phyloP scores from a whole-genome alignment of 1,140 invertebrate genomes.

The Monochamus saltuarius region DNA sequence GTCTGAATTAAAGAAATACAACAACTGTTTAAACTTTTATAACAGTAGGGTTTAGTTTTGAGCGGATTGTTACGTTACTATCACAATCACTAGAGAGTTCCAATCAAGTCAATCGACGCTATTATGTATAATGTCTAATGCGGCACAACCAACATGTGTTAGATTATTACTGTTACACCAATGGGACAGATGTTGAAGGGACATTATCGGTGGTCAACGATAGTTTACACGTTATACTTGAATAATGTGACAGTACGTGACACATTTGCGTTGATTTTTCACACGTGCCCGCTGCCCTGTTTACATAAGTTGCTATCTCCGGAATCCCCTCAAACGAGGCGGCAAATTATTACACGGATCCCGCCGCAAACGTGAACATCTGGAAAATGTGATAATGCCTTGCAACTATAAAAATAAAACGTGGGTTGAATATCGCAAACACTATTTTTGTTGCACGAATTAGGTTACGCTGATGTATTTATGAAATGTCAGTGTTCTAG shows the following conservation, averaged over 20 bases:
- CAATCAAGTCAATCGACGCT: not conserved
- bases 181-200: slow-evolving; percentile 12
- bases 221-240: slow-evolving; percentile 5
- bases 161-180: slow-evolving; percentile 1
- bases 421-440: too few species aligned
- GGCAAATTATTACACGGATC: slow-evolving; percentile 17
- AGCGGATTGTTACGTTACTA: too few species aligned
- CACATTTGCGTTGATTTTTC: slow-evolving; percentile 47
- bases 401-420: too few species aligned
- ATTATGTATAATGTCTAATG: slow-evolving; percentile 6
- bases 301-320: slow-evolving; percentile 27
- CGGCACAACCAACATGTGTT: not conserved
- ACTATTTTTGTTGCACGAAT: too few species aligned
- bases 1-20: too few species aligned
- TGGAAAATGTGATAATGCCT: slow-evolving; percentile 2
- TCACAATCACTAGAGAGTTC: too few species aligned
- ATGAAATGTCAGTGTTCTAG: slow-evolving; percentile 1
- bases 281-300: slow-evolving; percentile 36
- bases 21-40: too few species aligned
- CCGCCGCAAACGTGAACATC: slow-evolving; percentile 17
- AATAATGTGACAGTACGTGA: slow-evolving; percentile 42
- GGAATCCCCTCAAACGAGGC: slow-evolving; percentile 10
- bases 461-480: too few species aligned
- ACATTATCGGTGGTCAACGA: slow-evolving; percentile 9
- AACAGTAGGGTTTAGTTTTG: too few species aligned